Evolutionary conservation across 2,888 invertebrate species (phyloP).

Genomic region (Meta bourneti): DNA sequence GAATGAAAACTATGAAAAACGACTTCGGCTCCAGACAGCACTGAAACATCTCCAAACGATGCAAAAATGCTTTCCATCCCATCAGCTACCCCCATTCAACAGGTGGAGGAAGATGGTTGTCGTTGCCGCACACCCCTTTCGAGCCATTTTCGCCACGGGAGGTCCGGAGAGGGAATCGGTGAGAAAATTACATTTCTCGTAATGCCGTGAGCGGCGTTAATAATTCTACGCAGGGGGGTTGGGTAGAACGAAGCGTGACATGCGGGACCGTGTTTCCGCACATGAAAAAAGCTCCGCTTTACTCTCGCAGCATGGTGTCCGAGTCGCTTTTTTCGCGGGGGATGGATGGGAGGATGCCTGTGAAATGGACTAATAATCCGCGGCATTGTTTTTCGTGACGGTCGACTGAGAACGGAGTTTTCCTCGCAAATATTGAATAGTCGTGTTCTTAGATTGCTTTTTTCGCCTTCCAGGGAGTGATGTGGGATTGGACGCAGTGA

Average conservation of each 20-base stretch:
- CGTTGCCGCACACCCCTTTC: slow-evolving; percentile 8
- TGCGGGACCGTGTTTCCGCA: neutral
- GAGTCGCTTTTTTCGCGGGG: neutral
- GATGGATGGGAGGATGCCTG: no score
- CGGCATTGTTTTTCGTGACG: slow-evolving; percentile 22
- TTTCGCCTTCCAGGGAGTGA: neutral
- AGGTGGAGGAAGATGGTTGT: neutral
- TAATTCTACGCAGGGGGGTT: no score
- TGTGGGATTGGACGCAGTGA: neutral
- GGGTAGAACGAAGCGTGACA: neutral
- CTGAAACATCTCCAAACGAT: no score
- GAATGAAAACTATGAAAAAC: no score
- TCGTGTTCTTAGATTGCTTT: no score
- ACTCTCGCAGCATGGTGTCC: slow-evolving; percentile 12
- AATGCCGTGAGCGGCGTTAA: no score
- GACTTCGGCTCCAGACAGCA: no score
- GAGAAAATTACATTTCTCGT: slow-evolving; percentile 9
- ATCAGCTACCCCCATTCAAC: neutral
- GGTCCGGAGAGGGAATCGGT: slow-evolving; percentile 8
- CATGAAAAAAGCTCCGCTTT: neutral
- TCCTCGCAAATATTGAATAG: slow-evolving; percentile 8
- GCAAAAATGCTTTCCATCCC: no score
- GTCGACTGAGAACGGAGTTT: neutral
- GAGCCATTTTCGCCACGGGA: neutral
- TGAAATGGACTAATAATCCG: slow-evolving; percentile 14